phyloP scores from a whole-genome alignment of 2,888 invertebrate genomes.

The Bimastos eiseni region DNA sequence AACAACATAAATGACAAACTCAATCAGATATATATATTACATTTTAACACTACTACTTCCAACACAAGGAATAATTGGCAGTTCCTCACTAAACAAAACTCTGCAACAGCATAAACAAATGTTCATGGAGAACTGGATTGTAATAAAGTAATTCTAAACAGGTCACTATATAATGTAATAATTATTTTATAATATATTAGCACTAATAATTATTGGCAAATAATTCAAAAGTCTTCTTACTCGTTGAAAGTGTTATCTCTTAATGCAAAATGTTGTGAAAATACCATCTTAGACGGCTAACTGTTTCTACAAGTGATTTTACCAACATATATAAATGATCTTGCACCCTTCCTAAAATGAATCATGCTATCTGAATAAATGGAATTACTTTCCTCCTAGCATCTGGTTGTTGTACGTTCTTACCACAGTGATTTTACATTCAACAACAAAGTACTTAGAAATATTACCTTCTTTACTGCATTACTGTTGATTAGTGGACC shows the following conservation, averaged over 20 bases:
- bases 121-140: too few species aligned
- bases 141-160: too few species aligned
- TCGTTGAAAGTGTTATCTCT: neutral
- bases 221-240: neutral
- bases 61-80: neutral
- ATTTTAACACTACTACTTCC: neutral
- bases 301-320: neutral
- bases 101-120: too few species aligned
- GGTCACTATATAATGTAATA: too few species aligned
- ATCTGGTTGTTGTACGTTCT: neutral
- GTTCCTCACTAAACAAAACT: too few species aligned
- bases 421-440: neutral
- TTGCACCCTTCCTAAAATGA: neutral
- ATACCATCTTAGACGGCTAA: neutral
- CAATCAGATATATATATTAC: too few species aligned
- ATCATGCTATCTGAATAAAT: neutral
- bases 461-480: constrained; percentile 77
- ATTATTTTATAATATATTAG: too few species aligned
- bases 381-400: neutral
- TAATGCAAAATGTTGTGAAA: neutral
- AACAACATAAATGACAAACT: neutral
- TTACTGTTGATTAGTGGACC: constrained; percentile 89
- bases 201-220: too few species aligned
- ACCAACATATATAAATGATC: neutral
- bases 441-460: too few species aligned